A percentile compares a stretch with the other conserved stretches of the same genome.
Conservation (phyloP, 1,140 invertebrate genomes). For the Drosophila hydei region DNA sequence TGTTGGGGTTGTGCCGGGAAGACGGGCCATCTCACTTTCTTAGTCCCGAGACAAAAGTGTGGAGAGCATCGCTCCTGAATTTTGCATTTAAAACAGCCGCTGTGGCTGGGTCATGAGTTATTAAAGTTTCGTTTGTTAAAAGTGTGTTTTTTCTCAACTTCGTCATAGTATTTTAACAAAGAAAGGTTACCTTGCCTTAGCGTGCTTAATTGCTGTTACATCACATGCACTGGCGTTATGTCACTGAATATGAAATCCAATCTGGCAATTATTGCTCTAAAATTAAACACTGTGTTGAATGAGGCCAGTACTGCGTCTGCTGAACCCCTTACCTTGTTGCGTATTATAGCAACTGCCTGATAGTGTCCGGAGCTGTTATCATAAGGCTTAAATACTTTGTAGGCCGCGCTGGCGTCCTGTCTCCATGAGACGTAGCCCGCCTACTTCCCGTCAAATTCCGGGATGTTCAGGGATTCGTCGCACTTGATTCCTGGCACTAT, state of each 20-base stretch:
- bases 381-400: no score
- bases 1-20: constrained; percentile 12
- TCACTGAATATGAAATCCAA: constrained; percentile 37
- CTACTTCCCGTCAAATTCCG: no score
- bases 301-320: constrained; percentile 34
- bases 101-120: constrained; percentile 11
- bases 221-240: constrained; percentile 34
- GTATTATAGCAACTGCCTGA: constrained; percentile 20
- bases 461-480: no score
- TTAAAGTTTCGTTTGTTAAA: constrained; percentile 44
- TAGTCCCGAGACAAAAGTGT: not conserved
- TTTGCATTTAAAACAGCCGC: constrained; percentile 13
- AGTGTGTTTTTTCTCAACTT: constrained; percentile 42
- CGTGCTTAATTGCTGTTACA: constrained; percentile 37
- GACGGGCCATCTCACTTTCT: constrained; percentile 2
- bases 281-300: constrained; percentile 47
- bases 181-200: constrained; percentile 29
- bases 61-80: not conserved
- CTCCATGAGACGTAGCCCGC: no score
- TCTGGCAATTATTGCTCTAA: constrained; percentile 41
- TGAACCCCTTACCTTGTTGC: constrained; percentile 38
- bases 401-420: no score
- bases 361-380: no score
- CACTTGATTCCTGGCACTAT: no score
- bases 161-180: constrained; percentile 12